Evolutionary conservation across 2,888 invertebrate genomes (phyloP), one percentile per base, ranked within the genome.

Genomic region (Stenichneumon culpator): DNA sequence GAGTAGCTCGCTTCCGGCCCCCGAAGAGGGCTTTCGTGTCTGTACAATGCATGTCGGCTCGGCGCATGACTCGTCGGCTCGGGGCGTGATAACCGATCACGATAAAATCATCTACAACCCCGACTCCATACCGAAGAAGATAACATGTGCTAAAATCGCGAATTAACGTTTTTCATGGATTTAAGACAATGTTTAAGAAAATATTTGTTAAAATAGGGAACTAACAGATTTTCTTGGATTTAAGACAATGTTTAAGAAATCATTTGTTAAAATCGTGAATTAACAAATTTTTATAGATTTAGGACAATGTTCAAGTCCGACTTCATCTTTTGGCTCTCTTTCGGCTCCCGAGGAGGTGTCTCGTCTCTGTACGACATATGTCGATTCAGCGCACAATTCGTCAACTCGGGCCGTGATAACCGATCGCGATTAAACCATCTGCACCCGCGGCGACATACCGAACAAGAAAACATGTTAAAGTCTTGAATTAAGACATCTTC

Each of bases 1-100:
- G 16, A 32, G 47, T 44, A 22, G n/a, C 47, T 57, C n/a, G n/a
- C 69, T 69, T 69, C 57, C 69, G 36, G 60, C 28, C 19, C 54
- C 28, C 57, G 44, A 44, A 68, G 36, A 68, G 14, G 19, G 39
- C 9, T 68, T 32, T 22, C 44, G 39, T 44, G 44, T 47, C 44
- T 47, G 44, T 16, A 47, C 44, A 16, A 47, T 47, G 16, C 44
- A 47, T 16, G 44, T 47, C 44, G 16, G 3, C 16, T 47, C 44
- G 44, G 4, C 14, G 16, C 44, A 47, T 16, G 44, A 47, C 14
- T 47, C 16, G 44, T 16, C 44, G 44, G 4, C 44, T 16, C 44
- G 44, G 14, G 14, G 44, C 44, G 14, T 47, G 44, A 47, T 47
- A 47, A 47, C 44, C 44, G 5, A 47, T 47, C 44, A 11, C 44